These are phyloP conservation scores for Phalacrocorax carbo DNA, from an alignment of 2,113 vertebrate species.

Conservation along the genomic window DNA sequence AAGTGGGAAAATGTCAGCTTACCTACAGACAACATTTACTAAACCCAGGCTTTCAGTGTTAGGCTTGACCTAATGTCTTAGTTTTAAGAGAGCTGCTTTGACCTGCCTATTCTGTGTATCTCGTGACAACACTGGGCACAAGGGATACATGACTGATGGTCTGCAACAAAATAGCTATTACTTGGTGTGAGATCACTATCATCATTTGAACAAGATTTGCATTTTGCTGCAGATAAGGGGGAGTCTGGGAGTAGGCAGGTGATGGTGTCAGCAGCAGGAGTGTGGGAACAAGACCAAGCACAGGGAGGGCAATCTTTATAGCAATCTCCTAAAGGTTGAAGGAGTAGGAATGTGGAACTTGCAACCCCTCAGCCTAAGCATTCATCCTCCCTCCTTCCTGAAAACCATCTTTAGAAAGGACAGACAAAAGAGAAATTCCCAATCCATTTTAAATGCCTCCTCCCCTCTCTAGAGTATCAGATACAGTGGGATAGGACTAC, in stretches of 20 bases:
- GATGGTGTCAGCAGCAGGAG: slow-evolving; percentile 11
- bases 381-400: neutral
- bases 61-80: neutral
- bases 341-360: neutral
- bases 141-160: slow-evolving; percentile 42
- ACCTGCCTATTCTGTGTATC: neutral
- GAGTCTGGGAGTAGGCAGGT: neutral
- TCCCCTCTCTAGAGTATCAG: neutral
- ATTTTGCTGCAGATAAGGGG: slow-evolving; percentile 44
- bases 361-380: neutral
- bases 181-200: slow-evolving; percentile 18
- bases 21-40: neutral
- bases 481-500: neutral
- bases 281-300: neutral
- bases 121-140: slow-evolving; percentile 3
- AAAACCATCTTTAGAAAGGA: neutral
- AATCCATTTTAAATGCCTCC: neutral
- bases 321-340: neutral
- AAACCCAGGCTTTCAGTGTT: neutral
- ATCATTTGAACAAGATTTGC: slow-evolving; percentile 42
- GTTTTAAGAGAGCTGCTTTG: neutral
- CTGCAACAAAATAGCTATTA: slow-evolving; percentile 43
- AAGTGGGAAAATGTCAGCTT: neutral
- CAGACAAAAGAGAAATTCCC: neutral
- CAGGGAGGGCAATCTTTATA: neutral